Base-by-base conservation (phyloP, 2,888 invertebrate genomes). In the Lasioglossum malachurum region DNA sequence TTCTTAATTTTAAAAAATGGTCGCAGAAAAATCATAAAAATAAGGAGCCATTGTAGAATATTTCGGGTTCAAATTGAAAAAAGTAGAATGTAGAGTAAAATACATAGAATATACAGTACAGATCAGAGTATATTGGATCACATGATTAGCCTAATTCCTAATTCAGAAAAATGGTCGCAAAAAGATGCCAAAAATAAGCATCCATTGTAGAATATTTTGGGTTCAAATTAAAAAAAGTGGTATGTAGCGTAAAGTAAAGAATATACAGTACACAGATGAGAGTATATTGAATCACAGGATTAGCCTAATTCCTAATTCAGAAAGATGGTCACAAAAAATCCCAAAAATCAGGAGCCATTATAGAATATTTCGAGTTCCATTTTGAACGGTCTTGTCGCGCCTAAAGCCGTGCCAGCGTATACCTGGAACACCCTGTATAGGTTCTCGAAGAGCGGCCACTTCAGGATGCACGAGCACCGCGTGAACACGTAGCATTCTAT, bases 381-480 rank as follows among this genome's bases (percentile, higher is more conserved):
- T 44, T 31, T 10, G 23, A 35, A 67, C 23, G 8, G 8, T 67
- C 10, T 31, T 19, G 19, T 10, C 19, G 23, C 10, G 10, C 67
- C 10, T 64, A 35, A 35, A 35, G 35, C 35, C 35, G 35, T 19
- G 10, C 23, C 67, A 23, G 7, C 8, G 19, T 35, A 35, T 8
- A 23, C 67, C 67, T 67, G 67, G 67, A 67, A 19, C 67, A 67
- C 67, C 67, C 67, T 81, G 67, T 75, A 83, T 79, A 83, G 73
- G 82, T 80, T 86, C 83, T 91, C 89, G 89, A 89, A 91, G 91
- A 93, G 91, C 91, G 89, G 90, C 89, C 92, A 93, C 93, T 93
- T 88, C 78, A 93, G 83, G 87, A 87, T 87, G 82, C 81, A 91
- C 89, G 89, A 88, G 73, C 85, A 83, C 57, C 84, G 78, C 84